phyloP scores from a whole-genome alignment of 2,113 vertebrate species.

The Rissa tridactyla region DNA sequence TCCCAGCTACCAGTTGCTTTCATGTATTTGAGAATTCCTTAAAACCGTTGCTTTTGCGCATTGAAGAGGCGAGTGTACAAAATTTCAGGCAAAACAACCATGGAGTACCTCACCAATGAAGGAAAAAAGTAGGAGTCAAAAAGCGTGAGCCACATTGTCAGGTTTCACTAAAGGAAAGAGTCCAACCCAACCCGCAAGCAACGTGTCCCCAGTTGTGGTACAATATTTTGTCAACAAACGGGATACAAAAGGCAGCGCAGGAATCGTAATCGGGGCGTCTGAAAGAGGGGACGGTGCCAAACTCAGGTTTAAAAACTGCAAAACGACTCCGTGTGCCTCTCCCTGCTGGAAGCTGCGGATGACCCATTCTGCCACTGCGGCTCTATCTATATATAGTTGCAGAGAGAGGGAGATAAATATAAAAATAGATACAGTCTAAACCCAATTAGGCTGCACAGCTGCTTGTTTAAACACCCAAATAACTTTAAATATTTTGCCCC shows the following conservation, averaged over 20 bases:
- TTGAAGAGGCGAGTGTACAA: neutral
- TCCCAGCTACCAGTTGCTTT: neutral
- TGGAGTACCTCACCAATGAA: neutral
- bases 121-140: neutral
- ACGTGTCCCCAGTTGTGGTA: fast-evolving
- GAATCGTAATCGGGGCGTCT: neutral
- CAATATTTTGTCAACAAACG: neutral
- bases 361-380: neutral
- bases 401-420: neutral
- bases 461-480: neutral
- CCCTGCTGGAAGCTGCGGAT: neutral
- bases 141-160: neutral
- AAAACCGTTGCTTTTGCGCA: neutral
- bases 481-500: neutral
- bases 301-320: neutral
- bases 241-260: neutral
- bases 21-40: neutral
- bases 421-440: neutral
- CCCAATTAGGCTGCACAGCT: neutral
- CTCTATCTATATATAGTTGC: neutral
- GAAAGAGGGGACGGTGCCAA: neutral
- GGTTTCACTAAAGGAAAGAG: neutral
- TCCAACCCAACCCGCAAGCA: neutral
- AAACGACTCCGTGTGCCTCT: neutral
- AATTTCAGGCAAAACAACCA: neutral